These are phyloP conservation scores for Synergus japonicus DNA, from an alignment of 2,888 invertebrate species.

Conservation along the genomic window DNA sequence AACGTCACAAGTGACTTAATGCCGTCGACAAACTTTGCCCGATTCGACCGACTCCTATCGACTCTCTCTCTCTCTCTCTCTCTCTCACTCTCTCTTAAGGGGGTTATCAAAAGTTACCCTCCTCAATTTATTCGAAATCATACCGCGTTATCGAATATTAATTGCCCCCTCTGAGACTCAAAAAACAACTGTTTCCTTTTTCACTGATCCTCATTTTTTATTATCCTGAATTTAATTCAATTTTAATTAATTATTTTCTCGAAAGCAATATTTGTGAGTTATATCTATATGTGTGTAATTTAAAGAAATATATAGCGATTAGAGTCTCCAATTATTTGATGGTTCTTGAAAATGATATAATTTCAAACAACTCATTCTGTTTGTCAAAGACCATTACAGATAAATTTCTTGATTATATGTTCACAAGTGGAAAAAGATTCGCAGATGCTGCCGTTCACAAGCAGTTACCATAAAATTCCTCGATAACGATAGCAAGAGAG, in stretches of 20 bases:
- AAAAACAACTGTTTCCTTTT: neutral
- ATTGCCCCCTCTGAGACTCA: constrained; percentile 43
- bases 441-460: constrained; percentile 59
- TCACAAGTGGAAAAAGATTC: constrained; percentile 40
- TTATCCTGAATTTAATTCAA: too few species aligned
- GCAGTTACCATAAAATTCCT: constrained; percentile 61
- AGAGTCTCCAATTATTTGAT: neutral
- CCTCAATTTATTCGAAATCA: constrained; percentile 49
- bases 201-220: neutral
- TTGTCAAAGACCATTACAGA: constrained; percentile 12
- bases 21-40: constrained; percentile 65
- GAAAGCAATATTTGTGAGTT: too few species aligned
- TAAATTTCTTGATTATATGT: constrained; percentile 49
- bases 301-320: neutral
- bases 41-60: constrained; percentile 56
- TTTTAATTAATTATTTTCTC: too few species aligned
- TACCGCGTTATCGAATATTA: constrained; percentile 50
- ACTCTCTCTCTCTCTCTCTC: too few species aligned
- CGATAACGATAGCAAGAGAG: constrained; percentile 55
- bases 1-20: constrained; percentile 71
- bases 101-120: constrained; percentile 54
- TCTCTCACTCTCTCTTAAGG: constrained; percentile 52
- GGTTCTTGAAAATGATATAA: constrained; percentile 5
- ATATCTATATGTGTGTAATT: too few species aligned
- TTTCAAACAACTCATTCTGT: constrained; percentile 15